phyloP scores from a whole-genome alignment of 2,888 invertebrate genomes.

The Latheticus oryzae region DNA sequence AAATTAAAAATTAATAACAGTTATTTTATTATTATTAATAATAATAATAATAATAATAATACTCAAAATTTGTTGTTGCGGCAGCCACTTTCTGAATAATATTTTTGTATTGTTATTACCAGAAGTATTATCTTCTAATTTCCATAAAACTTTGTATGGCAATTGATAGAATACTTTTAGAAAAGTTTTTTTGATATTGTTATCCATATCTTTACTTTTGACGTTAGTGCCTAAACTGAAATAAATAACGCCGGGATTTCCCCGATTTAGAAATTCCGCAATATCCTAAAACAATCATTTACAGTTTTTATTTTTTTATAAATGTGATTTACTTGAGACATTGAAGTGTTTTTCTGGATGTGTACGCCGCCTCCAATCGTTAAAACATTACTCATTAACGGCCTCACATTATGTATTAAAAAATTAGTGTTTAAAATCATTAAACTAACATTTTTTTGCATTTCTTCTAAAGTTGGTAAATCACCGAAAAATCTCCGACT shows the following conservation, averaged over 20 bases:
- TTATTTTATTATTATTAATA: background rate
- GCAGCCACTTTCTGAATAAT: constrained; percentile 56
- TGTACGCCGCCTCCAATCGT: constrained; percentile 65
- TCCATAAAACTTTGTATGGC: constrained; percentile 63
- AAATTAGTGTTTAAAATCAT: constrained; percentile 64
- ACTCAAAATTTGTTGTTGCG: constrained; percentile 60
- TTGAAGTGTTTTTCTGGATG: constrained; percentile 58
- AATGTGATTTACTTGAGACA: constrained; percentile 60
- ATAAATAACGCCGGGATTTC: constrained; percentile 61
- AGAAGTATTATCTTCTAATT: constrained; percentile 59
- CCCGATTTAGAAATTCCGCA: constrained; percentile 57
- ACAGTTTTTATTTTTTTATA: background rate
- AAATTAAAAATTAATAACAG: constrained; percentile 3
- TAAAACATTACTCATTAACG: constrained; percentile 63
- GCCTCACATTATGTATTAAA: constrained; percentile 59
- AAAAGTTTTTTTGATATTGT: constrained; percentile 52
- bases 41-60: constrained; percentile 33
- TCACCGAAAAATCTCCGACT: constrained; percentile 48
- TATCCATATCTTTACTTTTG: constrained; percentile 55
- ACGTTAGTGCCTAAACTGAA: constrained; percentile 64
- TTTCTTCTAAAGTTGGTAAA: constrained; percentile 42
- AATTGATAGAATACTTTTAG: constrained; percentile 58
- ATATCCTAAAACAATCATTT: constrained; percentile 54
- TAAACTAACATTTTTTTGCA: constrained; percentile 59
- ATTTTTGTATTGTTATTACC: constrained; percentile 60